Percentiles rank a stretch among this genome's conserved stretches.
These are phyloP conservation scores for Beris chalybata DNA, from an alignment of 2,888 invertebrate genomes.

Conservation along the genomic window DNA sequence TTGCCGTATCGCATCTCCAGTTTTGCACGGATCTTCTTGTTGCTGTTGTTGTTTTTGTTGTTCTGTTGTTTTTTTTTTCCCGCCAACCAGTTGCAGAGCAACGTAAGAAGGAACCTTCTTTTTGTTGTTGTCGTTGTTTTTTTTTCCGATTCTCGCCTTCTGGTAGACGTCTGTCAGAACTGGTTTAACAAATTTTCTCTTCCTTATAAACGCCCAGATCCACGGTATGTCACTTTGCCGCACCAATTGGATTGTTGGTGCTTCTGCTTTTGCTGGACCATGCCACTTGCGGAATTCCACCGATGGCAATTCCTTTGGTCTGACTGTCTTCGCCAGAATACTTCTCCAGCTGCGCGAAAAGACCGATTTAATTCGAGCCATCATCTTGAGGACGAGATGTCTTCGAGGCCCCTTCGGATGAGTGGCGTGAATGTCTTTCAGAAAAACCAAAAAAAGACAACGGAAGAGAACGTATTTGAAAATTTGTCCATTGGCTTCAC, in stretches of 20 bases:
- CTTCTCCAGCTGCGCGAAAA: slow-evolving; percentile 31
- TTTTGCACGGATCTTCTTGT: slow-evolving; percentile 13
- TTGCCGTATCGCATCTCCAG: slow-evolving; percentile 15
- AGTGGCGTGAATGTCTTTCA: slow-evolving; percentile 6
- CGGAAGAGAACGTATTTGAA: no score
- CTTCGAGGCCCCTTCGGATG: neutral
- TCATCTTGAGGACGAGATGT: slow-evolving; percentile 16
- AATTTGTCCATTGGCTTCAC: no score
- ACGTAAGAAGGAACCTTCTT: slow-evolving; percentile 7
- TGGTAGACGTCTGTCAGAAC: slow-evolving; percentile 37
- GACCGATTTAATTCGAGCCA: slow-evolving; percentile 15
- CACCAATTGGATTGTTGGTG: slow-evolving; percentile 12
- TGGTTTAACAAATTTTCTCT: slow-evolving; percentile 37
- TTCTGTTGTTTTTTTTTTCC: neutral
- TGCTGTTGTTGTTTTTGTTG: slow-evolving; percentile 3
- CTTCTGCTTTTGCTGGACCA: slow-evolving; percentile 13
- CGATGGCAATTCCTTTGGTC: slow-evolving; percentile 25
- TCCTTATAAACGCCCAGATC: slow-evolving; percentile 15
- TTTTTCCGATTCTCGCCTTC: slow-evolving; percentile 10
- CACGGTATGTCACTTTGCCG: slow-evolving; percentile 23
- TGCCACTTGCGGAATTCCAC: slow-evolving; percentile 21
- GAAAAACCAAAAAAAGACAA: no score
- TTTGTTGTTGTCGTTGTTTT: slow-evolving; percentile 12
- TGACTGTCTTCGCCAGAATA: slow-evolving; percentile 24
- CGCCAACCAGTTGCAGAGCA: slow-evolving; percentile 20